Conservation (phyloP, 2,113 vertebrate species). For the Rhinoderma darwinii region DNA sequence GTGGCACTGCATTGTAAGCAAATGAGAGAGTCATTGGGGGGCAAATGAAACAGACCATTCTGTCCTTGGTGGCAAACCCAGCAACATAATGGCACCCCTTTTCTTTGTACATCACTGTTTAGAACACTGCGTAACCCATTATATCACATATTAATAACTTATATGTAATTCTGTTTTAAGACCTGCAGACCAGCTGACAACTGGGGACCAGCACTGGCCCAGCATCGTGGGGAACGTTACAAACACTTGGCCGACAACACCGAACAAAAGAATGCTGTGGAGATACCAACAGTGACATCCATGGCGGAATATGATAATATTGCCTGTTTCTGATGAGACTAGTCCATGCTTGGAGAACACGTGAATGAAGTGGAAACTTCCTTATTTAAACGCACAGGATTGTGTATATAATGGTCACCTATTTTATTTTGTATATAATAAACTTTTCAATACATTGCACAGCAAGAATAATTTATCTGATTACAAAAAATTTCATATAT, state of each 20-base stretch:
- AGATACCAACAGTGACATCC: constrained; percentile 70
- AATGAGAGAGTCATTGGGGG: too few relatives aligned
- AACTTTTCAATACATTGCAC: too few relatives aligned
- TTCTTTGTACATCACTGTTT: too few relatives aligned
- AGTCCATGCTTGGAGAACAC: not conserved
- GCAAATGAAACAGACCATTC: too few relatives aligned
- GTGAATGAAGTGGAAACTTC: not conserved
- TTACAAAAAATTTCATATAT: not conserved
- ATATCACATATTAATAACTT: not conserved
- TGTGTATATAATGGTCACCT: not conserved
- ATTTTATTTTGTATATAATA: constrained; percentile 1
- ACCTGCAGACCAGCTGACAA: constrained; percentile 78
- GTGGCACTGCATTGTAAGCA: too few relatives aligned
- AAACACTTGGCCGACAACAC: constrained; percentile 14
- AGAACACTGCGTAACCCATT: too few relatives aligned
- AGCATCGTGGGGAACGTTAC: constrained; percentile 84
- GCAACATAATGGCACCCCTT: too few relatives aligned
- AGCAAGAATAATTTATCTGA: too few relatives aligned
- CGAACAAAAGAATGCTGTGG: constrained; percentile 53
- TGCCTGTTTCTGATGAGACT: constrained; percentile 12
- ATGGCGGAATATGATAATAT: constrained; percentile 28
- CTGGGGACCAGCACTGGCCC: constrained; percentile 88
- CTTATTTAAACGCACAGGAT: not conserved
- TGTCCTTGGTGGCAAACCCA: too few relatives aligned
- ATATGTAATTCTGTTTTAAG: constrained; percentile 23